Evolutionary conservation across 1,140 invertebrate genomes (phyloP), one percentile per base, ranked within the genome.

Genomic region (Vollenhovia emeryi): DNA sequence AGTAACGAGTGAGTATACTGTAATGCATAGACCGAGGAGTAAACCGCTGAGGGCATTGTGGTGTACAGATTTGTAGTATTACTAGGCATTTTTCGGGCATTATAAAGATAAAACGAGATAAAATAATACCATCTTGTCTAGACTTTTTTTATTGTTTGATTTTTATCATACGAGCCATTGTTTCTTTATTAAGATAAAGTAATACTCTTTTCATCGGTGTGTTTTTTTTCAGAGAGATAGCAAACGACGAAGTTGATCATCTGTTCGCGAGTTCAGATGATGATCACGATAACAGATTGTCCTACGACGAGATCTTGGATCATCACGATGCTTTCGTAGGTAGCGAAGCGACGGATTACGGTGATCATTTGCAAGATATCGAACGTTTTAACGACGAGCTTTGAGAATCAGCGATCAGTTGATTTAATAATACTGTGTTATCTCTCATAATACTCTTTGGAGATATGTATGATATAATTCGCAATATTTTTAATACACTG

Each of bases 341-440:
- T 18, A 99, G 98, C 93, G 98, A 99, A 95, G 98, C 97, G 0
- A 99, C 98, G n/a, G 98, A 99, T 93, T 99, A 98, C 95, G 98
- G 98, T 3, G 97, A 98, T 92, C 98, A 99, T 93, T 95, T 99
- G 52, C 96, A 97, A 69, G 97, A 97, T 89, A 96, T 98, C 74
- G 97, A 98, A 83, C 96, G 96, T 89, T 98, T 98, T 90, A 94
- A 96, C 79, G 98, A 98, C 91, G 98, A 98, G 95, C 96, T 99
- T 59, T 98, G 95, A 96, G 7, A 75, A 24, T 45, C 2, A 15
- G 40, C 27, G 1, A 7, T 74, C 45, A 18, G 8, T 66, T 60
- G 36, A 52, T 8, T 11, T 7, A 24, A 69, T 27, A 59, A 85
- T 66, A 40, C 27, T 50, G 7, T 76, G 33, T 82, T 62, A 60